Base-by-base conservation (phyloP, 2,888 invertebrate genomes). In the Orthosia gothica region DNA sequence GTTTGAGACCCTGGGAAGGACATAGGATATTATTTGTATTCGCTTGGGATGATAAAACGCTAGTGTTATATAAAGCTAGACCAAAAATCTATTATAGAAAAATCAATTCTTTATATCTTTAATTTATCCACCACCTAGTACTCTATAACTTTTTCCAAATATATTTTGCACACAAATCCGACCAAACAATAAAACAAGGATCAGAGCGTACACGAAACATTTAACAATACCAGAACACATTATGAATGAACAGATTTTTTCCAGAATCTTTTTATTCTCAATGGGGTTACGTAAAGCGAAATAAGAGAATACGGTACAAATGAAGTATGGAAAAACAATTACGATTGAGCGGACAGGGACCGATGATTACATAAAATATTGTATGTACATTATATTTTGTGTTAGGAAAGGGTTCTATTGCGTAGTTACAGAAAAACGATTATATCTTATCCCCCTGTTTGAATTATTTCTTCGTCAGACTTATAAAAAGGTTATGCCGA, bases 281-380 rank as follows among this genome's bases (percentile, higher is more conserved):
- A 67, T 47, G 32, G 61, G 47, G 57, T 82, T 81, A 78, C 54
- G 58, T 69, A 81, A 82, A 69, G 49, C 65, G 16, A 20, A 54
- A 49, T 63, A 55, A 47, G 58, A 54, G 73, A 82, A 69, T 58
- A 45, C 32, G 50, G 58, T 72, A 54, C 23, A 68, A 69, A 82
- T 52, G 57, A 64, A 67, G 52, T 57, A 69, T 63, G 50, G 62
- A 47, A 62, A 78, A 74, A 66, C 69, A 84, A 81, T 81, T 74
- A 75, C 40, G 69, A 61, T 20, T 32, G 57, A 70, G 61, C 26
- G 57, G 70, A 61, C 49, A 68, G 49, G 54, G 59, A 77, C 63
- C 62, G 54, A 61, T 70, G 69, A 71, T 82, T 74, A 76, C n/a
- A 63, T 72, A 49, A 70, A 70, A 74, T 79, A 71, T 76, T 65